Evolutionary conservation across 1,140 invertebrate genomes (phyloP).

Genomic region (Marisa cornuarietis): DNA sequence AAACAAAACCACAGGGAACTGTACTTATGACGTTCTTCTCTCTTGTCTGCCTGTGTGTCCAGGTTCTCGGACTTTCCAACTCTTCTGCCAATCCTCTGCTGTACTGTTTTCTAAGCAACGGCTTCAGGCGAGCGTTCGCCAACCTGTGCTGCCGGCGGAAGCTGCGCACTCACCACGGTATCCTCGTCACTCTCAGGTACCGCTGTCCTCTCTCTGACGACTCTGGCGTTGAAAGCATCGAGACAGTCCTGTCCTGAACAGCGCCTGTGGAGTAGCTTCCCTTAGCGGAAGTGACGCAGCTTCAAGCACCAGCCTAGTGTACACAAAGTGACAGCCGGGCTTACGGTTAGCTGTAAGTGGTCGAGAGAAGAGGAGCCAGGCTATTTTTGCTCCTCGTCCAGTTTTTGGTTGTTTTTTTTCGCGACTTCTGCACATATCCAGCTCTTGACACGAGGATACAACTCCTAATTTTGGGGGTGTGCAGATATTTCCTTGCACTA

Average conservation of each 20-base stretch:
- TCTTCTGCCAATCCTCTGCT: constrained; percentile 59
- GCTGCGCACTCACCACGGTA: constrained; percentile 17
- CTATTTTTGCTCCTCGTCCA: too few species aligned
- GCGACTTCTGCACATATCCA: too few species aligned
- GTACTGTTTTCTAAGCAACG: constrained; percentile 59
- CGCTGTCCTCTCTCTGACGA: constrained; percentile 30
- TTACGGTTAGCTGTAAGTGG: too few species aligned
- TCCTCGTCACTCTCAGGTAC: constrained; percentile 27
- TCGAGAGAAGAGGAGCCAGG: too few species aligned
- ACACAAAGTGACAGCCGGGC: too few species aligned
- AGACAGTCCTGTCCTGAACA: constrained; percentile 31
- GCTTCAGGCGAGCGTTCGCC: constrained; percentile 56
- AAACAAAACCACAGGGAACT: neutral
- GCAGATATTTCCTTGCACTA: too few species aligned
- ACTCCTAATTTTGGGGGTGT: too few species aligned
- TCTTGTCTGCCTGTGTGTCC: neutral
- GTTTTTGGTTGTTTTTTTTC: too few species aligned
- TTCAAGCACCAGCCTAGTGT: too few species aligned
- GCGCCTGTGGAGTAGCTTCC: neutral
- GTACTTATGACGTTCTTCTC: neutral
- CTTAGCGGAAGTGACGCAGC: neutral
- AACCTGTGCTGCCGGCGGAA: constrained; percentile 42
- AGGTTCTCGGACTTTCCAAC: constrained; percentile 72
- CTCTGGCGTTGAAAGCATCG: constrained; percentile 34
- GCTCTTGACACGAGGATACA: too few species aligned